Conservation (phyloP, 35 echinoderm and acorn worm genomes). For the Hemicentrotus pulcherrimus region DNA sequence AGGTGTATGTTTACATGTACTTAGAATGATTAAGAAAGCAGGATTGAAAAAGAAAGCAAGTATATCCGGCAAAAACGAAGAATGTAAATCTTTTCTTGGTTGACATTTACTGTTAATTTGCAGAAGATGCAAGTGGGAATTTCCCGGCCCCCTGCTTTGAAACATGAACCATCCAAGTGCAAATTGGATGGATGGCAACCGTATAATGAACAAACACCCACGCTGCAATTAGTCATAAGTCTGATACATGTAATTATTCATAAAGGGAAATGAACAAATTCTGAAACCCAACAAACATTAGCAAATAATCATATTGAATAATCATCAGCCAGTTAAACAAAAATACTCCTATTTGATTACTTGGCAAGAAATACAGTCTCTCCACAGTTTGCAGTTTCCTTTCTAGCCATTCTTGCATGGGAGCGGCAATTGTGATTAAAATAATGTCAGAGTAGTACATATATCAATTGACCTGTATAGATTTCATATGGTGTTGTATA, state of each 20-base stretch:
- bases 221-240: neutral
- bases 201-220: neutral
- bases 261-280: too few species aligned
- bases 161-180: neutral
- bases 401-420: too few species aligned
- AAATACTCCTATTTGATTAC: too few species aligned
- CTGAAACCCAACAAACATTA: too few species aligned
- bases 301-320: too few species aligned
- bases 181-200: neutral
- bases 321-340: too few species aligned
- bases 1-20: neutral
- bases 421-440: too few species aligned
- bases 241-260: neutral
- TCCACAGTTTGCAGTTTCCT: too few species aligned
- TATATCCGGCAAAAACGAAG: neutral
- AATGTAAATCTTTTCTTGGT: slow-evolving; percentile 1
- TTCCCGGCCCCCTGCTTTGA: neutral
- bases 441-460: too few species aligned
- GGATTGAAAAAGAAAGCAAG: neutral
- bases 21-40: neutral
- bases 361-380: too few species aligned
- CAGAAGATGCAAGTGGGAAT: neutral
- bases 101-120: slow-evolving; percentile 19
- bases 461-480: too few species aligned
- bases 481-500: too few species aligned